These are phyloP conservation scores for Colletes collaris DNA, from an alignment of 2,888 invertebrate genomes.

Conservation along the genomic window DNA sequence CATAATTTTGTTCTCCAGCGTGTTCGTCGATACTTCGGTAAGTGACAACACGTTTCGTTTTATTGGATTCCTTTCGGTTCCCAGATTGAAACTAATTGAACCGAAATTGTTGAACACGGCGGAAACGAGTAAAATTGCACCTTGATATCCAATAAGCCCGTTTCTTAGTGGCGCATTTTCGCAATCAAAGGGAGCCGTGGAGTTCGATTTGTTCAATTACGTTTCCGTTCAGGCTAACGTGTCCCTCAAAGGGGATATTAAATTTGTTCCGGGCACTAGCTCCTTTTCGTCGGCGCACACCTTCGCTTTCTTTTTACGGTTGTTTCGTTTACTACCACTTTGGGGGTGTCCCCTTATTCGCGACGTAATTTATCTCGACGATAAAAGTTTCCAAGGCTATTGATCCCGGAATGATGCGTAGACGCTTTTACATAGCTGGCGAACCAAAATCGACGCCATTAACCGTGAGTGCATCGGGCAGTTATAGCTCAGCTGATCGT, in stretches of 20 bases:
- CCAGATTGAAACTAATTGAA: slow-evolving; percentile 3
- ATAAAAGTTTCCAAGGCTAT: slow-evolving; percentile 56
- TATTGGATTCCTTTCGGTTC: not conserved
- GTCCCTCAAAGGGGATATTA: slow-evolving; percentile 48
- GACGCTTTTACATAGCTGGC: slow-evolving; percentile 12
- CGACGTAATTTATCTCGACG: slow-evolving; percentile 60
- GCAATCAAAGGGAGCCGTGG: slow-evolving; percentile 21
- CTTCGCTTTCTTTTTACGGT: slow-evolving; percentile 26
- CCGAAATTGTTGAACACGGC: too few species aligned
- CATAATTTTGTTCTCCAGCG: too few species aligned
- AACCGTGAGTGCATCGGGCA: slow-evolving; percentile 47
- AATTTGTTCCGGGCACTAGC: slow-evolving; percentile 44
- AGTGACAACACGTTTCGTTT: too few species aligned
- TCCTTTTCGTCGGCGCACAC: slow-evolving; percentile 27
- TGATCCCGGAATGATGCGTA: slow-evolving; percentile 32
- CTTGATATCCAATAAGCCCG: slow-evolving; percentile 21
- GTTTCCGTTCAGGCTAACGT: slow-evolving; percentile 14
- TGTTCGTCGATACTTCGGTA: too few species aligned
- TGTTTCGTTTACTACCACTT: slow-evolving; percentile 43
- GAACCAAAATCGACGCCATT: not conserved
- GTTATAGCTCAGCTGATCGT: slow-evolving; percentile 28
- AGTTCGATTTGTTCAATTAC: slow-evolving; percentile 44
- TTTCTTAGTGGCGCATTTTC: slow-evolving; percentile 13
- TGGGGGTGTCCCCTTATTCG: slow-evolving; percentile 44
- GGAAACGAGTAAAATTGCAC: slow-evolving; percentile 3